A percentile compares a stretch with the other conserved stretches of the same genome.
Evolutionary conservation across 2,113 vertebrate genomes (phyloP).

Genomic region (Colius striatus): DNA sequence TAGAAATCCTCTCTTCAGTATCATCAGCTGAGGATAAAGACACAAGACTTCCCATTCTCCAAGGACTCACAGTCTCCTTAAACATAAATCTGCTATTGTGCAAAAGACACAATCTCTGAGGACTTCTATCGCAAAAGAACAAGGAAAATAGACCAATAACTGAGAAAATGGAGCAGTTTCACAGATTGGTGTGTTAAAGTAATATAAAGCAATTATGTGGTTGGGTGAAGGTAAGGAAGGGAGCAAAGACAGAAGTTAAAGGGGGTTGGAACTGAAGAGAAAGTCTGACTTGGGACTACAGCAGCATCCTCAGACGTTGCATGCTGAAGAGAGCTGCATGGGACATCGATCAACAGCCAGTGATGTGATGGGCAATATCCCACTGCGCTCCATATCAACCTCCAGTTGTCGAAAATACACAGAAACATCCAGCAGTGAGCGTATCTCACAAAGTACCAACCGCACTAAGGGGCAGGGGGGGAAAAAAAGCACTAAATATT

Average conservation of each 20-base stretch:
- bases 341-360: not conserved
- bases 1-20: conserved; percentile 50
- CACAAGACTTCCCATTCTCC: conserved; percentile 48
- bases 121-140: conserved; percentile 52
- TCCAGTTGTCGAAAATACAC: not conserved
- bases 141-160: conserved; percentile 63
- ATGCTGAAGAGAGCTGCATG: not conserved
- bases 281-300: conserved; percentile 44
- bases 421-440: not conserved
- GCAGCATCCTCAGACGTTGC: conserved; percentile 7
- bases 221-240: conserved; percentile 65
- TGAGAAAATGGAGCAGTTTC: conserved; percentile 61
- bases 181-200: conserved; percentile 55
- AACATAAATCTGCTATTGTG: conserved; percentile 54
- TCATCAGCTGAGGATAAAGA: conserved; percentile 48
- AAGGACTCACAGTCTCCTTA: conserved; percentile 56
- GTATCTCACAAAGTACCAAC: not conserved
- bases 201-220: conserved; percentile 67
- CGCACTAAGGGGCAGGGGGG: not conserved
- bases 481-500: not conserved
- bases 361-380: not conserved
- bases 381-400: not conserved
- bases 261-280: conserved; percentile 27
- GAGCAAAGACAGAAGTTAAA: conserved; percentile 44
- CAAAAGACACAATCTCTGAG: conserved; percentile 48